Evolutionary conservation across 2,888 invertebrate genomes (phyloP), one percentile per base, ranked within the genome.

Genomic region (Leucophenga maculata): DNA sequence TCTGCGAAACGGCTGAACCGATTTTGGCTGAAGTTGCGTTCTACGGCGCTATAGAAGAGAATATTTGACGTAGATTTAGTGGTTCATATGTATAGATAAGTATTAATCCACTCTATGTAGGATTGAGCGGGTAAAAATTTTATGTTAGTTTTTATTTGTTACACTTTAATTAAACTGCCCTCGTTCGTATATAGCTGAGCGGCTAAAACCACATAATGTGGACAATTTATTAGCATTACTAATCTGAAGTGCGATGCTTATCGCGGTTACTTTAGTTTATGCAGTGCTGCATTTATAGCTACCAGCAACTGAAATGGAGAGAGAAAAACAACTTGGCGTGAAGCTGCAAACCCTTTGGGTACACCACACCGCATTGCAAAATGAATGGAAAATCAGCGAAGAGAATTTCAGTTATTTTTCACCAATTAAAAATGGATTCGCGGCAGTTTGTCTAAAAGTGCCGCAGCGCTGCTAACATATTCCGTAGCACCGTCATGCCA

Each of bases 391-490:
- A 77, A 77, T 74, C 75, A 72, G 82, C 80, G 80, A 78, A 66
- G 74, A 76, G 73, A 77, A 80, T 82, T 78, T 75, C 65, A 74
- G 78, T 74, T 80, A 80, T 80, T 80, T 80, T 80, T 78, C 78
- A 80, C 80, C 80, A 80, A 80, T 80, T 80, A 80, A 80, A 80
- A 82, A 82, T 79, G 74, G 82, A 82, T 80, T 80, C 80, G 78
- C 72, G 55, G 72, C 74, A 74, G 77, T 80, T 78, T 52, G 50
- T 73, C 77, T 80, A 73, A 78, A 72, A 39, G 39, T 14, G 65
- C 65, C 69, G 72, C 71, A 73, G 67, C 76, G 76, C 77, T 76
- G 75, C 76, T 71, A 76, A 68, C 72, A 4, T 32, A 31, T 26
- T 9, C 22, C n/a, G n/a, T n/a, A 22, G 55, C 22, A 39, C 39